Evolutionary conservation across 2,888 invertebrate species (phyloP).

Genomic region (Lordiphosa fenestrarum): DNA sequence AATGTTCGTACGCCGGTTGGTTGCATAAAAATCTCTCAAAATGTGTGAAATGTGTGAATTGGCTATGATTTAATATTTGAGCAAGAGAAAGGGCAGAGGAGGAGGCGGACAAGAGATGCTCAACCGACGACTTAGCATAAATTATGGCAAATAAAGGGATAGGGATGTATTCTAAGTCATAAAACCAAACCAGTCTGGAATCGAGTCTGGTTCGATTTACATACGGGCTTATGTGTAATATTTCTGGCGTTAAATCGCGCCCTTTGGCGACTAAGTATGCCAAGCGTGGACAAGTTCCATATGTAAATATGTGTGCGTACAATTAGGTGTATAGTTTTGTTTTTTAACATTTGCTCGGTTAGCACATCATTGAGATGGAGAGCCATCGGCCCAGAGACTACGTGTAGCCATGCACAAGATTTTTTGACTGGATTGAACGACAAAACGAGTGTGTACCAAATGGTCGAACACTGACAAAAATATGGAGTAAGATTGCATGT

Average conservation of each 20-base stretch:
- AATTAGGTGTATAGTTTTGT: slow-evolving; percentile 1
- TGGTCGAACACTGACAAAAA: neutral
- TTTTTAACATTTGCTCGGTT: slow-evolving; percentile 11
- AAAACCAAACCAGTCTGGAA: neutral
- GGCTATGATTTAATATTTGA: slow-evolving; percentile 62
- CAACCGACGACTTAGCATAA: slow-evolving; percentile 21
- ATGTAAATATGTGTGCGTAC: too few species aligned
- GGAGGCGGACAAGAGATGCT: slow-evolving; percentile 13
- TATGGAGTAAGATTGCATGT: neutral
- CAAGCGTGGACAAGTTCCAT: neutral
- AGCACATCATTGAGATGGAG: slow-evolving; percentile 6
- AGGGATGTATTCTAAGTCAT: neutral
- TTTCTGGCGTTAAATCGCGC: slow-evolving; percentile 14
- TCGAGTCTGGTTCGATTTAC: slow-evolving; percentile 16
- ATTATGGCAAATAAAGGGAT: neutral
- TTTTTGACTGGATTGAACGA: slow-evolving; percentile 44
- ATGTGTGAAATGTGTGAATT: slow-evolving; percentile 64
- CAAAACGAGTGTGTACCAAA: slow-evolving; percentile 26
- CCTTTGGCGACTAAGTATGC: slow-evolving; percentile 7
- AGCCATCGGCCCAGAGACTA: slow-evolving; percentile 27
- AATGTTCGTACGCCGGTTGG: slow-evolving; percentile 27
- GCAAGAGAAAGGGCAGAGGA: neutral
- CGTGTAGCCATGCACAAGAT: slow-evolving; percentile 64
- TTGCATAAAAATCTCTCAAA: slow-evolving; percentile 32
- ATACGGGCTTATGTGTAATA: slow-evolving; percentile 24